phyloP scores from a whole-genome alignment of 2,797 vertebrate species.

The Taenioides sp. region DNA sequence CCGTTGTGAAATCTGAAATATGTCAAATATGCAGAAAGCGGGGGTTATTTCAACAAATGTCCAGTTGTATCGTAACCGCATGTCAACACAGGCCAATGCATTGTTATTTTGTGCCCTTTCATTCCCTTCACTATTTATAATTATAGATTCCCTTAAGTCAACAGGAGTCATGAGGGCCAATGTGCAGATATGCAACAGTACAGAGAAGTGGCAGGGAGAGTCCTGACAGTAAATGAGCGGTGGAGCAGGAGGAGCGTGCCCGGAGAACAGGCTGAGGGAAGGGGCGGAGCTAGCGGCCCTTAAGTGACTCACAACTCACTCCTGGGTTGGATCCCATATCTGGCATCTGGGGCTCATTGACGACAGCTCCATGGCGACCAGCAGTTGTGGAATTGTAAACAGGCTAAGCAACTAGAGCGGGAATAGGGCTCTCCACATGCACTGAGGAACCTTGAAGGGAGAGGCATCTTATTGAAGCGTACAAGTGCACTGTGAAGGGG shows the following conservation, averaged over 20 bases:
- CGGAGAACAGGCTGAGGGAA: constrained; percentile 38
- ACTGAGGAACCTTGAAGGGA: constrained; percentile 15
- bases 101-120: constrained; percentile 20
- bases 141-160: neutral
- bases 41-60: constrained; percentile 9
- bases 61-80: constrained; percentile 8
- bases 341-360: constrained; percentile 74
- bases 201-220: constrained; percentile 33
- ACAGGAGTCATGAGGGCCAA: constrained; percentile 8
- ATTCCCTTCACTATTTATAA: neutral
- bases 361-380: constrained; percentile 60
- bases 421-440: constrained; percentile 40
- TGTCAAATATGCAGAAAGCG: constrained; percentile 15
- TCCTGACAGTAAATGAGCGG: constrained; percentile 56
- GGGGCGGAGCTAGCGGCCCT: constrained; percentile 59
- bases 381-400: constrained; percentile 73
- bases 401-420: constrained; percentile 55
- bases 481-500: constrained; percentile 22
- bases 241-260: constrained; percentile 57
- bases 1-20: neutral
- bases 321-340: constrained; percentile 51
- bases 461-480: constrained; percentile 13
- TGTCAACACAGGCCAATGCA: neutral
- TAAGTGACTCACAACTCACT: constrained; percentile 63
- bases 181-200: constrained; percentile 25